Base-by-base conservation (phyloP, 2,113 vertebrate genomes). In the Eubucco bourcierii region DNA sequence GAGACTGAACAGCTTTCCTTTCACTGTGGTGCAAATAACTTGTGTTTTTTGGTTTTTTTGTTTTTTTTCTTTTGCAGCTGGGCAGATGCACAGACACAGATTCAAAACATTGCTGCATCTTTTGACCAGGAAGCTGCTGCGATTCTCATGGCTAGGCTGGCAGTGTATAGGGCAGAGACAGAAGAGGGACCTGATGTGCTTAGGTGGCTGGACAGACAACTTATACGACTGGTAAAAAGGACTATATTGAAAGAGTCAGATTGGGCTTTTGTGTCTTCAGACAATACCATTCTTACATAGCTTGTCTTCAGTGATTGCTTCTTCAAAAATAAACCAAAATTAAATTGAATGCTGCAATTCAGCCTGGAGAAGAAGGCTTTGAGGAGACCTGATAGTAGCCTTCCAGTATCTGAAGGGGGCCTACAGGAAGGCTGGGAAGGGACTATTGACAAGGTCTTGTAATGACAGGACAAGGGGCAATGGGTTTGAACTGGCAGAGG, bases 141-240 rank as follows among this genome's bases (percentile, higher is more conserved):
- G 21, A 99, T 99, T 96, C 97, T 99, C 76, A 99, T 99, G 99
- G 99, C 99, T 3, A 98, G 99, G 29, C 63, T 99, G 96, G 99
- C 99, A 4, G 98, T 99, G 60, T 99, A 99, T 65, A 98, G 99
- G 66, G 98, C 99, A 5, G 99, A 99, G 94, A 99, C 99, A 4
- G 99, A 99, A 93, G 99, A 99, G 94, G 99, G 99, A 15, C 99
- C 99, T 3, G 99, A 99, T 74, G 99, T 99, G 39, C 98, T 99
- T 29, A 94, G 99, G 12, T 99, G 99, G 99, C 94, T 99, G 90
- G 99, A 99, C 96, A 96, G 99, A 81, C 99, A 99, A 78, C 98
- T 99, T 37, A 99, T 99, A 93, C 97, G 99, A 79, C 97, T 99
- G 98, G 99, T 99, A 95, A 96, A 96, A 77, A 25, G 14, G 66